These are phyloP conservation scores for Fulmarus glacialis DNA, from an alignment of 2,113 vertebrate genomes.

Conservation along the genomic window DNA sequence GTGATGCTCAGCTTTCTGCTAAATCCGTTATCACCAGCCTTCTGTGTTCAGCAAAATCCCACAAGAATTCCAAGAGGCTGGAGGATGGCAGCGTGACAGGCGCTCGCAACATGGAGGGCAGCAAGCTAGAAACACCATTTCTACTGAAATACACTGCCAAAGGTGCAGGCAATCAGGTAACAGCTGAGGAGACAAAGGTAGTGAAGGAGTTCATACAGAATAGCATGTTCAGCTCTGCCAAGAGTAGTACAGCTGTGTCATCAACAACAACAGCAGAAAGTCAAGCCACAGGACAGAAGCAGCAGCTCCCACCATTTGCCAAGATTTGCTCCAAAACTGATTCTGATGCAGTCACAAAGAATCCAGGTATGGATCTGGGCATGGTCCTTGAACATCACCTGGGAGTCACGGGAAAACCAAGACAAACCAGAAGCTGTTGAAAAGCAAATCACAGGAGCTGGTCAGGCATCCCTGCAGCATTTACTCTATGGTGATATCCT, in stretches of 20 bases:
- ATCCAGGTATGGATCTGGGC: constrained; percentile 40
- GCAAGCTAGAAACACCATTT: constrained; percentile 21
- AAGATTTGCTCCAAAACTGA: constrained; percentile 38
- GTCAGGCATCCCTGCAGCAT: background rate
- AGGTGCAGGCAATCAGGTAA: background rate
- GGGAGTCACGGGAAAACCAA: background rate
- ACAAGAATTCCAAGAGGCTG: background rate
- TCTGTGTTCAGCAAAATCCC: constrained; percentile 19
- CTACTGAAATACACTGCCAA: background rate
- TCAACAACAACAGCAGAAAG: background rate
- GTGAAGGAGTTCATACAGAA: constrained; percentile 42
- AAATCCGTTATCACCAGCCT: background rate
- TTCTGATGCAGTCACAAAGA: background rate
- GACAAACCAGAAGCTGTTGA: background rate
- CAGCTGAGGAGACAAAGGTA: background rate
- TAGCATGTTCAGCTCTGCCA: background rate
- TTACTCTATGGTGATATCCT: background rate
- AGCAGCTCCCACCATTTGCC: constrained; percentile 55
- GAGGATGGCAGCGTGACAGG: background rate
- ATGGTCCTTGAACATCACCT: background rate
- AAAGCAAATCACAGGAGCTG: background rate
- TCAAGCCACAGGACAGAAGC: constrained; percentile 29
- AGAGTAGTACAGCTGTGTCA: background rate
- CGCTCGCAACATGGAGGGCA: background rate
- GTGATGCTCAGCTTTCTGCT: constrained; percentile 10